Evolutionary conservation across 1,140 invertebrate genomes (phyloP).

Genomic region (Colletes latitarsis): DNA sequence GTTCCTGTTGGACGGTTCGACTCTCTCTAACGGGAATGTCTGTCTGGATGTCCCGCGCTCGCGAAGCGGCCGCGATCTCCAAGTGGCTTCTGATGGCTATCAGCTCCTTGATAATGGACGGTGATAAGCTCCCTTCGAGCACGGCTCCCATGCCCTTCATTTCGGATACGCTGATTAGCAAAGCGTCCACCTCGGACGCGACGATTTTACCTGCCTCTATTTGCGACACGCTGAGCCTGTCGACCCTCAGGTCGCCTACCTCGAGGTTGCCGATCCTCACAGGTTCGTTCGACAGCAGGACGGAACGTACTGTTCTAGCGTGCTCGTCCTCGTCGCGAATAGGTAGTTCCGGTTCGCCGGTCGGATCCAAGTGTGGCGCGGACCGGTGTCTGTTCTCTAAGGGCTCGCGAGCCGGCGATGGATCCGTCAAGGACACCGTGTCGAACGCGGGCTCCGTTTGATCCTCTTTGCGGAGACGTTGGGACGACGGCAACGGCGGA

Average conservation of each 20-base stretch:
- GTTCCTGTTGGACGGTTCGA: neutral
- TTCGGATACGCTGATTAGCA: slow-evolving; percentile 86
- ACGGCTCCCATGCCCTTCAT: slow-evolving; percentile 71
- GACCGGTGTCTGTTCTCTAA: slow-evolving; percentile 38
- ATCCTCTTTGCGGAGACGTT: slow-evolving; percentile 32
- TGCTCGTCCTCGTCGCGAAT: slow-evolving; percentile 20
- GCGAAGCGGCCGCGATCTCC: slow-evolving; percentile 59
- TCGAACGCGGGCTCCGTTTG: slow-evolving; percentile 12
- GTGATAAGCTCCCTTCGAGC: slow-evolving; percentile 65
- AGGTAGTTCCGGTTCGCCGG: neutral
- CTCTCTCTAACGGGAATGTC: slow-evolving; percentile 48
- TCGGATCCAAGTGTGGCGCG: slow-evolving; percentile 33
- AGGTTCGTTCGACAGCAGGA: slow-evolving; percentile 75
- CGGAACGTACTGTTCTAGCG: slow-evolving; percentile 53
- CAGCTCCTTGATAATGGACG: slow-evolving; percentile 74
- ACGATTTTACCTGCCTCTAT: slow-evolving; percentile 88
- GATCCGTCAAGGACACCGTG: slow-evolving; percentile 44
- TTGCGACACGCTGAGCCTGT: slow-evolving; percentile 88
- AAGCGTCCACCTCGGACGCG: slow-evolving; percentile 89
- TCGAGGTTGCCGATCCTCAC: slow-evolving; percentile 82
- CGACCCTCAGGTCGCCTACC: slow-evolving; percentile 88
- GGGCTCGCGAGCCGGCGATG: slow-evolving; percentile 24
- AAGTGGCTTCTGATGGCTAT: slow-evolving; percentile 78
- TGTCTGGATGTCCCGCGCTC: slow-evolving; percentile 25
- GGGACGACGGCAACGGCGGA: slow-evolving; percentile 63